phyloP scores from a whole-genome alignment of 35 echinoderm and acorn worm species.

The Lytechinus pictus region DNA sequence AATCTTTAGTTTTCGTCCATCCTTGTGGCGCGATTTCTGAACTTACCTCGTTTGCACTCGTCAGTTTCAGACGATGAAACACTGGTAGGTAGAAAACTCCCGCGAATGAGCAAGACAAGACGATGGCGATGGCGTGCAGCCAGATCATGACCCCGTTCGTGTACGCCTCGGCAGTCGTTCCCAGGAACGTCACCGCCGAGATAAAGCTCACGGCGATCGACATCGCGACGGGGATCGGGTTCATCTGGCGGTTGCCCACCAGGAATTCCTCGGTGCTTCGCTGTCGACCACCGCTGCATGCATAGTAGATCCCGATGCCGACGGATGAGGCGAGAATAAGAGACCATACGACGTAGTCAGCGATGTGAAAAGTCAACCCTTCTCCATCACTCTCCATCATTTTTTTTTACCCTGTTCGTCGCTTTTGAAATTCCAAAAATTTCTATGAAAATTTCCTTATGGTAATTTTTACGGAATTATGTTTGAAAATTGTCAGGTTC shows the following conservation, averaged over 20 bases:
- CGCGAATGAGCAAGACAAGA: slow-evolving; percentile 13
- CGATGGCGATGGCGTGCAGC: slow-evolving; percentile 33
- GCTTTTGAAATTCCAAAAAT: too few relatives aligned
- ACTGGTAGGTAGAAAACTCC: slow-evolving; percentile 33
- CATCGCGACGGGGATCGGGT: slow-evolving; percentile 62
- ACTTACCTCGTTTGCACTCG: slow-evolving; percentile 45
- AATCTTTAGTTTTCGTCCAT: background rate
- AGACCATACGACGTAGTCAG: slow-evolving; percentile 61
- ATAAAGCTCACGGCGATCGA: slow-evolving; percentile 68
- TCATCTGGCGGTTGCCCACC: slow-evolving; percentile 63
- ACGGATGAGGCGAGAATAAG: slow-evolving; percentile 54
- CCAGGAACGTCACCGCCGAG: slow-evolving; percentile 68
- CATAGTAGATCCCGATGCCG: slow-evolving; percentile 69
- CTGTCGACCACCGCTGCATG: slow-evolving; percentile 58
- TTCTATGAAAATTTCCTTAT: too few relatives aligned
- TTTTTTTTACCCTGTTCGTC: too few relatives aligned
- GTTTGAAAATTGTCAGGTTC: too few relatives aligned
- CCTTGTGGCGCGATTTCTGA: background rate
- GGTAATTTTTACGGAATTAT: too few relatives aligned
- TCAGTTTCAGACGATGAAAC: slow-evolving; percentile 50
- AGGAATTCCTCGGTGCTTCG: slow-evolving; percentile 67
- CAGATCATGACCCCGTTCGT: slow-evolving; percentile 58
- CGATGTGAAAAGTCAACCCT: background rate
- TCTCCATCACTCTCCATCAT: background rate
- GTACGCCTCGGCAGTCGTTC: slow-evolving; percentile 70